A percentile compares a stretch with the other conserved stretches of the same genome.
Evolutionary conservation across 2,888 invertebrate genomes (phyloP).

Genomic region (Noctua fimbriata): DNA sequence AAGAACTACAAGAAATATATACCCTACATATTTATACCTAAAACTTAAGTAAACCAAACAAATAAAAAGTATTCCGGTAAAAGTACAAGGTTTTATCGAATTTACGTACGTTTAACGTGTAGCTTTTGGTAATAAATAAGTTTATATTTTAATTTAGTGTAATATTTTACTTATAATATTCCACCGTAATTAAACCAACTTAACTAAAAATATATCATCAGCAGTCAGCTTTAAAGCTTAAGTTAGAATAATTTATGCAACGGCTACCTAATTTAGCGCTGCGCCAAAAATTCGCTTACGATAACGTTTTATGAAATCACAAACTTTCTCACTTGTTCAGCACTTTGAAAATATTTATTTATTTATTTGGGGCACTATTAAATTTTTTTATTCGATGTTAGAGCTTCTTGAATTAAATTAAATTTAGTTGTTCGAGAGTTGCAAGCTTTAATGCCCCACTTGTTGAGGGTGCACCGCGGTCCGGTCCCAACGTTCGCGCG

Average conservation of each 20-base stretch:
- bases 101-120: neutral
- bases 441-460: conserved; percentile 74
- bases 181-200: neutral
- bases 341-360: conserved; percentile 46
- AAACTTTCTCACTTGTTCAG: conserved; percentile 63
- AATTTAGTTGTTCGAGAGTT: conserved; percentile 68
- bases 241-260: conserved; percentile 68
- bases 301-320: conserved; percentile 59
- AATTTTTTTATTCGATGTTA: conserved; percentile 21
- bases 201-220: conserved; percentile 33
- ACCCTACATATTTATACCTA: neutral
- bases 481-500: conserved; percentile 86
- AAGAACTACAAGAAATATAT: neutral
- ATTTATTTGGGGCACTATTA: conserved; percentile 29
- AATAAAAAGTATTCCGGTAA: neutral
- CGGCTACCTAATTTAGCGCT: conserved; percentile 62
- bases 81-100: neutral
- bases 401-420: conserved; percentile 41
- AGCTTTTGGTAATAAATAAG: neutral
- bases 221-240: conserved; percentile 44
- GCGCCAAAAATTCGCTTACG: conserved; percentile 60
- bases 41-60: neutral
- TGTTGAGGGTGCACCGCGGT: conserved; percentile 80
- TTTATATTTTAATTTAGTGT: neutral
- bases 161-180: neutral